Evolutionary conservation across 2,113 vertebrate species (phyloP).

Genomic region (Xyrauchen texanus): DNA sequence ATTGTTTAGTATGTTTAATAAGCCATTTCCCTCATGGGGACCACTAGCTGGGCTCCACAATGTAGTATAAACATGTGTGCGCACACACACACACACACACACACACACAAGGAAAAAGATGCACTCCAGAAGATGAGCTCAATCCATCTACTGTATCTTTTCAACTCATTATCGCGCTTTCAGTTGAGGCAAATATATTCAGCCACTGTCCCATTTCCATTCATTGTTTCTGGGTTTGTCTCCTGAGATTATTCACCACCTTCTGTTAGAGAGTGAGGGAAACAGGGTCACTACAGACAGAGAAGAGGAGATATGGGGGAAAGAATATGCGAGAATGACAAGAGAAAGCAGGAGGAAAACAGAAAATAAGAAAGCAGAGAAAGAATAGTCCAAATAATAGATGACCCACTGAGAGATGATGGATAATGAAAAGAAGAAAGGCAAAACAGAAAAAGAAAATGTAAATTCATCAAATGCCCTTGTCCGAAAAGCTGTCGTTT

Average conservation of each 20-base stretch:
- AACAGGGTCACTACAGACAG: constrained; percentile 59
- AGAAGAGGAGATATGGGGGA: not conserved
- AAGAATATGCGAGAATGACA: not conserved
- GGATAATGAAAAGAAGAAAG: not conserved
- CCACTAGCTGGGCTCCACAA: too few relatives aligned
- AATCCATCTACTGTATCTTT: constrained; percentile 53
- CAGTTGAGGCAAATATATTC: constrained; percentile 66
- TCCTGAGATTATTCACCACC: constrained; percentile 48
- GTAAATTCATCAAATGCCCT: not conserved
- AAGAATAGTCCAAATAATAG: not conserved
- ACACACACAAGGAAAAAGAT: constrained; percentile 30
- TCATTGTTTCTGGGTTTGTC: constrained; percentile 57
- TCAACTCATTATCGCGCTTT: constrained; percentile 32
- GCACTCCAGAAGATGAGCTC: constrained; percentile 43
- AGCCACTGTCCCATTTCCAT: constrained; percentile 72
- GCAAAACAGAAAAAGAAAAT: not conserved
- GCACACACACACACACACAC: too few relatives aligned
- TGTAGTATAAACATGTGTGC: too few relatives aligned
- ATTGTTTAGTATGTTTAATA: too few relatives aligned
- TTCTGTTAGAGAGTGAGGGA: constrained; percentile 51
- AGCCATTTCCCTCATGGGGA: too few relatives aligned
- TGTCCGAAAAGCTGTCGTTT: not conserved
- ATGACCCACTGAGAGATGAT: not conserved
- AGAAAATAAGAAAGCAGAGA: constrained; percentile 7
- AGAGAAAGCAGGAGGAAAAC: not conserved